Evolutionary conservation across 2,888 invertebrate species (phyloP), one percentile per base, ranked within the genome.

Genomic region (Cheilosia vulpina): DNA sequence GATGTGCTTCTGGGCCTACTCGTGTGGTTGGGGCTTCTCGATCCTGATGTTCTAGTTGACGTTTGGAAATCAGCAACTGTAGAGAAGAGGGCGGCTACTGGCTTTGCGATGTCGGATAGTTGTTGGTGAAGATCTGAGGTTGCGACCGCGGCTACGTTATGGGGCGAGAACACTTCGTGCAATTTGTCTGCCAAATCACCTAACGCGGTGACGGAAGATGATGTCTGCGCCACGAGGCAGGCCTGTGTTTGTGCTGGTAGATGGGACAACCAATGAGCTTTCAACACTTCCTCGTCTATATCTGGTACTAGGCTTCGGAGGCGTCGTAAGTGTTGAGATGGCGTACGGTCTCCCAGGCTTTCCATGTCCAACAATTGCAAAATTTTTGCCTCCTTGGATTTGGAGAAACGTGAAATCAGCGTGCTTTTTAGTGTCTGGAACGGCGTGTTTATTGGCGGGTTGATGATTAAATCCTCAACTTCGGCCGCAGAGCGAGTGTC

Each of bases 341-440:
- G 83, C 11, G 53, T 78, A 11, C 62, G 65, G 21, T 77, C 83
- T 9, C 73, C 77, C 15, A 83, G 4, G 11, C 11, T 55, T 41
- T 77, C 55, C 2, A 77, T 45, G n/a, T 71, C 63, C n/a, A 73
- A 34, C 1, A 79, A 47, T 24, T 75, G 72, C 2, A 47, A n/a
- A 4, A 79, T 31, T 17, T 66, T 79, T 21, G 60, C 47, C 19
- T 72, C 65, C 4, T 77, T 71, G 1, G 75, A 68, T 3, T 69
- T 57, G 0, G 75, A 45, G n/a, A 77, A 83, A 4, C 53, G 50
- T n/a, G 43, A 34, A 4, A 81, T 53, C 3, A 81, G 38, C 2
- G 7, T 7, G 2, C 2, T 6, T 31, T 31, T 31, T 6, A 31
- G 1, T 2, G 24, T 24, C 4, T 24, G 24, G 24, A 2, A 24